Evolutionary conservation across 2,113 vertebrate genomes (phyloP).

Genomic region (Osmerus mordax): DNA sequence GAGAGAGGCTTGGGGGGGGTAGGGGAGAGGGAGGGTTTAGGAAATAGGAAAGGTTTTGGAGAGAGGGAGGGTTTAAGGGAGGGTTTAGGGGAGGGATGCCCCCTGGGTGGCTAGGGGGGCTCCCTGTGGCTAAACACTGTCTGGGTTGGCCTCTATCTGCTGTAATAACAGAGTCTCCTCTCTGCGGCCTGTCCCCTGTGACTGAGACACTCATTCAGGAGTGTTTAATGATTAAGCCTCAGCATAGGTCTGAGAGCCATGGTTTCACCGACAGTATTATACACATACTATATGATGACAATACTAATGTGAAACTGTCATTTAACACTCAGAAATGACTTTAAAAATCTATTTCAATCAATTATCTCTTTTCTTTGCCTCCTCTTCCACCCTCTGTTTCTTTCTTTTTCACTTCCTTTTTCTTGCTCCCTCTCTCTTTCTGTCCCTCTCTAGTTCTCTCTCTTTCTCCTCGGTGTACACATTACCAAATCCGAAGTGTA

Average conservation of each 20-base stretch:
- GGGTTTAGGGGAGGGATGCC: constrained; percentile 2
- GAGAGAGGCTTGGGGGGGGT: too few species aligned
- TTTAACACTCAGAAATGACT: too few species aligned
- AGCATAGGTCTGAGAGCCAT: not conserved
- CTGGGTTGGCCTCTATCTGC: constrained; percentile 40
- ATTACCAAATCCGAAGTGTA: constrained; percentile 18
- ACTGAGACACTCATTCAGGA: constrained; percentile 28
- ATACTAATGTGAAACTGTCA: too few species aligned
- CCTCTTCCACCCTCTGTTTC: not conserved
- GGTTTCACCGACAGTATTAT: not conserved
- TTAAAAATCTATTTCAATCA: not conserved
- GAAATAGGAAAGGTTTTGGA: not conserved
- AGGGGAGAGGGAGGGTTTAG: not conserved
- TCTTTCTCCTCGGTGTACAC: constrained; percentile 5
- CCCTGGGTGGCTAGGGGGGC: constrained; percentile 34
- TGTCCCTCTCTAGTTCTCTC: constrained; percentile 16
- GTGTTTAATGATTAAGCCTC: constrained; percentile 42
- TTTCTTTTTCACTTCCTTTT: not conserved
- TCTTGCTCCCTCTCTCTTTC: constrained; percentile 3
- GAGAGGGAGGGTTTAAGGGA: not conserved
- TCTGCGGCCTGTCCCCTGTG: constrained; percentile 31
- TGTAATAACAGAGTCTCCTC: constrained; percentile 35
- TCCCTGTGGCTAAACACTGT: constrained; percentile 52
- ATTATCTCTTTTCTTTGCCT: not conserved
- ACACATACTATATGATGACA: too few species aligned